Evolutionary conservation across 1,140 invertebrate species (phyloP).

Genomic region (Andrena cerasifolii): DNA sequence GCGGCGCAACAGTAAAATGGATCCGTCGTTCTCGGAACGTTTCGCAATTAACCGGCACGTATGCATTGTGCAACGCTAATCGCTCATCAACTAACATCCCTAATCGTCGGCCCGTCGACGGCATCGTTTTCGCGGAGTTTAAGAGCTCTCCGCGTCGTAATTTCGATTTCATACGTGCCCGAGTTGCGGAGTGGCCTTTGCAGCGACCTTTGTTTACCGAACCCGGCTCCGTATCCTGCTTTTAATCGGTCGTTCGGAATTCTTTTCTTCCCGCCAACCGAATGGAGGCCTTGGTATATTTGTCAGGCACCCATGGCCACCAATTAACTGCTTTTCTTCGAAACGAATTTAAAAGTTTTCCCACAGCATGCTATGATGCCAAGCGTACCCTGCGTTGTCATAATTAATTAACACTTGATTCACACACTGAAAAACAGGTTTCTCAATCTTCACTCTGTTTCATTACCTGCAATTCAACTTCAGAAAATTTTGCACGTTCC

Average conservation of each 20-base stretch:
- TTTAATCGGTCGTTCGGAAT: background rate
- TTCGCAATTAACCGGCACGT: slow-evolving; percentile 54
- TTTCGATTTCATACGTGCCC: background rate
- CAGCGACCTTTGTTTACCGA: background rate
- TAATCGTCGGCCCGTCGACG: slow-evolving; percentile 59
- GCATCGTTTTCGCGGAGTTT: slow-evolving; percentile 59
- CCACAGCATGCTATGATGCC: too few relatives aligned
- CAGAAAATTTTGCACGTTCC: too few relatives aligned
- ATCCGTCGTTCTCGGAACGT: slow-evolving; percentile 51
- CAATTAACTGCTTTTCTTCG: too few relatives aligned
- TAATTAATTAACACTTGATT: too few relatives aligned
- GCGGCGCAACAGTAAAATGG: slow-evolving; percentile 17
- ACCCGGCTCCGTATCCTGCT: background rate
- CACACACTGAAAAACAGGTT: too few relatives aligned
- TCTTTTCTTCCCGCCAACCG: background rate
- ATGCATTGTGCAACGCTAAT: slow-evolving; percentile 70
- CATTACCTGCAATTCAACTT: too few relatives aligned
- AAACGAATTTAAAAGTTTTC: too few relatives aligned
- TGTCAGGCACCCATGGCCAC: too few relatives aligned
- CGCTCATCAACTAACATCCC: slow-evolving; percentile 62
- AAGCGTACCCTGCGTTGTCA: too few relatives aligned
- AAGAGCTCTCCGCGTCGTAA: slow-evolving; percentile 22
- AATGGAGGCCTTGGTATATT: too few relatives aligned
- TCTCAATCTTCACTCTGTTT: too few relatives aligned
- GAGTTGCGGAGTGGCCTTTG: background rate